Percentiles rank a stretch among this genome's conserved stretches.
Conservation (phyloP, 2,888 invertebrate species). For the Dione juno region DNA sequence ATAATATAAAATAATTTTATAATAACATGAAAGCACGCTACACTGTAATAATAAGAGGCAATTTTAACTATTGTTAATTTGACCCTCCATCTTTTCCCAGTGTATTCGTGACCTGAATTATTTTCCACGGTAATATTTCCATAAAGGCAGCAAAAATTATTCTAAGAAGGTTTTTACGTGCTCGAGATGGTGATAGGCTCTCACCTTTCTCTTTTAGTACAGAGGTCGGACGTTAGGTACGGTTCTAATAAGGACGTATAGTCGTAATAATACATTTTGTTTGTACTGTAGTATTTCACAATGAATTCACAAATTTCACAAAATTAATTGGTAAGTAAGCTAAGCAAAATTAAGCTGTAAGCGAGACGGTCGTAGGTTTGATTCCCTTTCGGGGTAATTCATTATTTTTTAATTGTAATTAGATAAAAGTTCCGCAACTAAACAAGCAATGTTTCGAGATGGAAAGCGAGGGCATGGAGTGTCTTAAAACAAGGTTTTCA, state of each 20-base stretch:
- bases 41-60: slow-evolving; percentile 15
- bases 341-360: no score
- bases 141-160: slow-evolving; percentile 13
- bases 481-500: no score
- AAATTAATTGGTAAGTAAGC: no score
- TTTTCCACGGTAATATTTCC: slow-evolving; percentile 10
- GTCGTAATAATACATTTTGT: not conserved
- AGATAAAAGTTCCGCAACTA: no score
- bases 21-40: slow-evolving; percentile 10
- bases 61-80: slow-evolving; percentile 30
- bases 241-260: not conserved
- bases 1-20: not conserved
- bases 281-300: not conserved
- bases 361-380: no score
- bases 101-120: slow-evolving; percentile 25
- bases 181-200: slow-evolving; percentile 13
- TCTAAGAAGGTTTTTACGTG: slow-evolving; percentile 13
- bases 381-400: no score
- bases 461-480: no score
- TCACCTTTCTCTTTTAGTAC: not conserved
- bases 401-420: no score
- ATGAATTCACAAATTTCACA: no score
- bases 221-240: not conserved
- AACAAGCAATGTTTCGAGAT: no score
- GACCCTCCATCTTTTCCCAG: slow-evolving; percentile 17